A percentile compares a stretch with the other conserved stretches of the same genome.
Conservation (phyloP, 2,797 vertebrate species). For the Falco concolor region DNA sequence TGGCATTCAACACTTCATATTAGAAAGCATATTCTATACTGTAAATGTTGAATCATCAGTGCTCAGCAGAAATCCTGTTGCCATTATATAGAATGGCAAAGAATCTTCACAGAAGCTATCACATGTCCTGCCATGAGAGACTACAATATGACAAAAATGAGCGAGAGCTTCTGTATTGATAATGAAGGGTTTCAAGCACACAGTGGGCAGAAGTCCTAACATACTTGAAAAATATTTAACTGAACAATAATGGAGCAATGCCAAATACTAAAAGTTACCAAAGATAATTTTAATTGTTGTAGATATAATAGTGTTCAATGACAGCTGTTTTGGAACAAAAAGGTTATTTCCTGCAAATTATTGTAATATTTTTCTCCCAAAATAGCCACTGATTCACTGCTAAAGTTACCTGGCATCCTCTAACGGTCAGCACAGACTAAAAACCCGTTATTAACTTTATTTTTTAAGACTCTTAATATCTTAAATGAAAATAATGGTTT, state of each 20-base stretch:
- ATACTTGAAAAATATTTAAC: conserved; percentile 81
- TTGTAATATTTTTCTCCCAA: conserved; percentile 77
- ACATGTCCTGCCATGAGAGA: neutral
- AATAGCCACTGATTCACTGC: conserved; percentile 79
- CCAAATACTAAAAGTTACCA: conserved; percentile 79
- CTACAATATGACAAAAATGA: conserved; percentile 53
- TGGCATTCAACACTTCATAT: neutral
- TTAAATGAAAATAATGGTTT: conserved; percentile 18
- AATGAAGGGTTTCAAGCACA: conserved; percentile 64
- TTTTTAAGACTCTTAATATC: conserved; percentile 13
- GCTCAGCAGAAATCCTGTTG: neutral
- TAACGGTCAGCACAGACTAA: conserved; percentile 52
- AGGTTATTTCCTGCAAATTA: conserved; percentile 82
- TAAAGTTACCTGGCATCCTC: conserved; percentile 72
- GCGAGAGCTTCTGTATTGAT: conserved; percentile 62
- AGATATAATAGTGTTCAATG: conserved; percentile 79
- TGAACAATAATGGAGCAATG: conserved; percentile 80
- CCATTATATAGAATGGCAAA: neutral
- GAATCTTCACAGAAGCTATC: neutral
- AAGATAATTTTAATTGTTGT: conserved; percentile 84
- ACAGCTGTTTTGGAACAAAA: conserved; percentile 83
- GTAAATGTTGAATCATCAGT: neutral
- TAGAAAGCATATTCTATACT: neutral
- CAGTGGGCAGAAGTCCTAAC: conserved; percentile 78
- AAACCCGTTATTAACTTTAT: conserved; percentile 48